Base-by-base conservation (phyloP, 2,113 vertebrate species). In the Crotophaga sulcirostris region DNA sequence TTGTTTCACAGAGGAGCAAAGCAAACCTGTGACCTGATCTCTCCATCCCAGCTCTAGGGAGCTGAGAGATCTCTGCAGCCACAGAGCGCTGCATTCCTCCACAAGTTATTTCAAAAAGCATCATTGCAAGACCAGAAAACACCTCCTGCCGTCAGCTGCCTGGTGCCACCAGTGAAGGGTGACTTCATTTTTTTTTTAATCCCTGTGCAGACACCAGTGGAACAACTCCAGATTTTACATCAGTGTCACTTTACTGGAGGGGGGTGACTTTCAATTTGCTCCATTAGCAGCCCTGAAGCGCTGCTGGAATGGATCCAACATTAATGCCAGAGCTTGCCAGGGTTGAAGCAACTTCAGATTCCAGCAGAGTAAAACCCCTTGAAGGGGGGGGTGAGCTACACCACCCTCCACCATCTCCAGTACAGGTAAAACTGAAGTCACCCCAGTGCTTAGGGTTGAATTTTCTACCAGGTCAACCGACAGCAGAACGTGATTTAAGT, bases 181-280 rank as follows among this genome's bases (percentile, higher is more conserved):
- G 70, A n/a, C 74, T 90, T 84, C 19, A 6, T 89, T 55, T 34
- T 70, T 47, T 5, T 4, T 5, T 54, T 54, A 5, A 34, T 24
- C 54, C 80, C 34, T 11, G 3, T 51, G 8, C 42, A 45, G 60
- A 17, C 34, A 54, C 36, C 36, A 6, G 67, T 42, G 73, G 78
- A 89, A 49, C 25, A 18, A 20, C 73, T 93, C 84, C 54, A 45
- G 83, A 24, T 74, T 64, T 76, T 42, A 56, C 67, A 66, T 63
- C 28, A 60, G 25, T 17, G 70, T 56, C 93, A 25, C 79, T 79
- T 90, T 59, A 23, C 59, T 5, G 29, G 51, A 24, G 18, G 25
- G 87, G 77, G 84, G 66, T 83, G 82, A 76, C 84, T 91, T 89
- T 82, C 78, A 47, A 62, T 91, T 60, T 55, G 72, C 55, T 59